Conservation (phyloP, 2,113 vertebrate genomes). For the Bucco capensis region DNA sequence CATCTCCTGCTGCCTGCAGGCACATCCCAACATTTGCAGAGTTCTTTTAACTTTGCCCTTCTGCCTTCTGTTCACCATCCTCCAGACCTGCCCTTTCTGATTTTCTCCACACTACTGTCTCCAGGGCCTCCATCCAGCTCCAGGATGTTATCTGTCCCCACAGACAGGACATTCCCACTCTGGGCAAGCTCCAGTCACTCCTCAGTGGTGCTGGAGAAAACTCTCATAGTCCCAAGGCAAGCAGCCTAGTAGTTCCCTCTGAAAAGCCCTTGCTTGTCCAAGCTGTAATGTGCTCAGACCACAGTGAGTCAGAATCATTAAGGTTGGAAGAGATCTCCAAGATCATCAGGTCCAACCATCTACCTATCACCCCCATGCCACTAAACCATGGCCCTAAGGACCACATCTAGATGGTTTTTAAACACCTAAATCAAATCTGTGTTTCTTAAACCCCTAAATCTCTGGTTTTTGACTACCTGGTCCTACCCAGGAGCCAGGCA, state of each 20-base stretch:
- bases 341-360: no score
- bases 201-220: neutral
- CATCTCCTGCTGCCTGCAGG: neutral
- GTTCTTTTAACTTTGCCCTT: slow-evolving; percentile 28
- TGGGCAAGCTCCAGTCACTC: neutral
- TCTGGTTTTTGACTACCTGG: no score
- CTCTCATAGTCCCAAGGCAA: neutral
- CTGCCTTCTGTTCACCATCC: slow-evolving; percentile 25
- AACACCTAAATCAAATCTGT: no score
- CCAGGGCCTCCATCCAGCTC: neutral
- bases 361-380: no score
- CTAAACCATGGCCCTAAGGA: no score
- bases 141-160: neutral
- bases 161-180: neutral
- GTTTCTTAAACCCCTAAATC: no score
- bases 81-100: neutral
- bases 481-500: neutral
- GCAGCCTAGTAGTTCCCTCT: neutral
- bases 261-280: neutral
- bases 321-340: no score
- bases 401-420: no score
- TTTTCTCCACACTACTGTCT: neutral
- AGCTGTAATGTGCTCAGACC: neutral
- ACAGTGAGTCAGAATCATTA: no score
- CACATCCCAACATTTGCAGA: neutral